A percentile compares a stretch with the other conserved stretches of the same genome.
phyloP scores from a whole-genome alignment of 2,797 vertebrate genomes.

The Lophura swinhoii region DNA sequence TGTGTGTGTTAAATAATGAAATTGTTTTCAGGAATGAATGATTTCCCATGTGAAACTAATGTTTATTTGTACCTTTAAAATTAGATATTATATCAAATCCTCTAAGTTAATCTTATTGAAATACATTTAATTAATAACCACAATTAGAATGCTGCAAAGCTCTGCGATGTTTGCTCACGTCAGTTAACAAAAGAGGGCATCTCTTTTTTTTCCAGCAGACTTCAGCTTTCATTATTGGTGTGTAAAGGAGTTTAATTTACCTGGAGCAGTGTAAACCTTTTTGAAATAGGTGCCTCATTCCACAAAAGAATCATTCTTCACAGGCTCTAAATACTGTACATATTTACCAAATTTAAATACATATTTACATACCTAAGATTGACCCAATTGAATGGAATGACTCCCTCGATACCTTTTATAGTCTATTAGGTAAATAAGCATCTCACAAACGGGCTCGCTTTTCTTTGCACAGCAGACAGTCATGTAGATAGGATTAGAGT shows the following conservation, averaged over 20 bases:
- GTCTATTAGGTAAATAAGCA: slow-evolving; percentile 69
- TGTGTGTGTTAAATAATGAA: background rate
- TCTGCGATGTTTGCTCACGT: background rate
- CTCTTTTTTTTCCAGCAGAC: background rate
- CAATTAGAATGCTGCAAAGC: background rate
- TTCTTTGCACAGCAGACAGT: slow-evolving; percentile 21
- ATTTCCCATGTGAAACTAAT: slow-evolving; percentile 33
- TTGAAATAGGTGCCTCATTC: slow-evolving; percentile 54
- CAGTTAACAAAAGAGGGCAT: slow-evolving; percentile 10
- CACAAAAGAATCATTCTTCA: slow-evolving; percentile 39
- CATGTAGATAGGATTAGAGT: slow-evolving; percentile 19
- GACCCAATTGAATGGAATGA: slow-evolving; percentile 48
- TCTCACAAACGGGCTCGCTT: background rate
- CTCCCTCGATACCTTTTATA: slow-evolving; percentile 63
- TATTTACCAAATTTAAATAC: slow-evolving; percentile 64
- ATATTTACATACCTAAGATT: slow-evolving; percentile 50
- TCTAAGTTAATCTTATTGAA: background rate
- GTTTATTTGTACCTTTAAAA: slow-evolving; percentile 9
- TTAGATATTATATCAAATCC: background rate
- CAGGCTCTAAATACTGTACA: slow-evolving; percentile 45
- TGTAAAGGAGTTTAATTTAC: slow-evolving; percentile 41
- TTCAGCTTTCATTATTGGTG: background rate
- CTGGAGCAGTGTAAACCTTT: slow-evolving; percentile 37
- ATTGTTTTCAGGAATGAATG: background rate
- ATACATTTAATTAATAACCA: background rate